A percentile compares a stretch with the other conserved stretches of the same genome.
Evolutionary conservation across 2,113 vertebrate species (phyloP).

Genomic region (Trochalopteron elliotii): DNA sequence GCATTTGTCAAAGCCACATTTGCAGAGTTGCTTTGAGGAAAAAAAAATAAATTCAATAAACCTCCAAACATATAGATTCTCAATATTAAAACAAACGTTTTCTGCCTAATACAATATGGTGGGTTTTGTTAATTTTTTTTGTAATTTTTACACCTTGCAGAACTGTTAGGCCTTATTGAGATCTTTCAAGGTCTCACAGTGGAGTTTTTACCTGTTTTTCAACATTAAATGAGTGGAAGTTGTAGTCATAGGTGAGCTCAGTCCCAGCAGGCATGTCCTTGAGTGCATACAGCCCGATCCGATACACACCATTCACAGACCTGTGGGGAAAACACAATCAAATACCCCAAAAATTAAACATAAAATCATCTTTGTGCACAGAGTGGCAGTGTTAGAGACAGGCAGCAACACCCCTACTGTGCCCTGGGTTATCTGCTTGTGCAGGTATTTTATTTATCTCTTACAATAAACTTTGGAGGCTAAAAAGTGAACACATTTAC

Average conservation of each 20-base stretch:
- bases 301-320: slow-evolving; percentile 97
- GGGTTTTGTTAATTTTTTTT: background rate
- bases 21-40: slow-evolving; percentile 87
- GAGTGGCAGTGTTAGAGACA: background rate
- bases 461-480: background rate
- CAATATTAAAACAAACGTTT: background rate
- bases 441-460: background rate
- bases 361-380: background rate
- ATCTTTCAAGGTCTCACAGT: background rate
- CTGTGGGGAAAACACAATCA: slow-evolving; percentile 42
- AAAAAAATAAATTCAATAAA: background rate
- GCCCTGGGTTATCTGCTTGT: background rate
- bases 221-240: slow-evolving; percentile 98
- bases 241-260: slow-evolving; percentile 97
- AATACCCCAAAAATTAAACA: background rate
- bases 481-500: background rate
- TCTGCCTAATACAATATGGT: background rate
- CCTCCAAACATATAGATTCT: background rate
- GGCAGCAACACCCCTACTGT: background rate
- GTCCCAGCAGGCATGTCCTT: slow-evolving; percentile 92
- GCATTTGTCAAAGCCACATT: slow-evolving; percentile 94
- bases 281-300: slow-evolving; percentile 94
- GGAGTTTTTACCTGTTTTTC: slow-evolving; percentile 89
- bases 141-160: background rate
- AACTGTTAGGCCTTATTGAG: background rate